phyloP scores from a whole-genome alignment of 2,888 invertebrate genomes.

The Pyrgus malvae region DNA sequence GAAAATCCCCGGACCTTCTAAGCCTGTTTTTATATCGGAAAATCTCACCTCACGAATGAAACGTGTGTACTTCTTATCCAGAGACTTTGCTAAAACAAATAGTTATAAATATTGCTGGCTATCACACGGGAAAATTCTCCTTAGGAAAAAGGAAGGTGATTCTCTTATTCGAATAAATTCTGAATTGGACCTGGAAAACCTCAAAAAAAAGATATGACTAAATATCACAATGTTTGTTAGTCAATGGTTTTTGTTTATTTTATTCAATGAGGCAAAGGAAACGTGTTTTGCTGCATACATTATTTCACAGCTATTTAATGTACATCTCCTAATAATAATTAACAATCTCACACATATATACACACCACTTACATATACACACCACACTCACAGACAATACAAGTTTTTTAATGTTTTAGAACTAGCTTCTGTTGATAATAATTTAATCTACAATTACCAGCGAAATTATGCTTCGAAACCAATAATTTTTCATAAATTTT shows the following conservation, averaged over 20 bases:
- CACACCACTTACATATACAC: neutral
- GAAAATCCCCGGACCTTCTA: neutral
- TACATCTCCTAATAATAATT: neutral
- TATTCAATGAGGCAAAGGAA: neutral
- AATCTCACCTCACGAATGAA: conserved; percentile 13
- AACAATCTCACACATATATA: neutral
- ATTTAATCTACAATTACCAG: neutral
- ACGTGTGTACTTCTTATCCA: conserved; percentile 1
- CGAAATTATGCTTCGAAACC: too few species aligned
- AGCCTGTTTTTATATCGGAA: conserved; percentile 12
- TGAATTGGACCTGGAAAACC: neutral
- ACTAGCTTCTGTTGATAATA: neutral
- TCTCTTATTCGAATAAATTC: neutral
- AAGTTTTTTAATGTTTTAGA: neutral
- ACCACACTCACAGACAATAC: neutral
- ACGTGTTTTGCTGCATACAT: neutral
- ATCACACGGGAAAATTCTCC: neutral
- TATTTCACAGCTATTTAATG: neutral
- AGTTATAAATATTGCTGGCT: neutral
- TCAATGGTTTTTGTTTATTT: neutral
- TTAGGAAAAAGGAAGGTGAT: neutral
- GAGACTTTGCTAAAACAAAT: conserved; percentile 7
- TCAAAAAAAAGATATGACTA: neutral
- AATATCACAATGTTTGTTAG: neutral
- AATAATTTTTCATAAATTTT: neutral